These are phyloP conservation scores for Lagopus muta DNA, from an alignment of 2,113 vertebrate species.

Conservation along the genomic window DNA sequence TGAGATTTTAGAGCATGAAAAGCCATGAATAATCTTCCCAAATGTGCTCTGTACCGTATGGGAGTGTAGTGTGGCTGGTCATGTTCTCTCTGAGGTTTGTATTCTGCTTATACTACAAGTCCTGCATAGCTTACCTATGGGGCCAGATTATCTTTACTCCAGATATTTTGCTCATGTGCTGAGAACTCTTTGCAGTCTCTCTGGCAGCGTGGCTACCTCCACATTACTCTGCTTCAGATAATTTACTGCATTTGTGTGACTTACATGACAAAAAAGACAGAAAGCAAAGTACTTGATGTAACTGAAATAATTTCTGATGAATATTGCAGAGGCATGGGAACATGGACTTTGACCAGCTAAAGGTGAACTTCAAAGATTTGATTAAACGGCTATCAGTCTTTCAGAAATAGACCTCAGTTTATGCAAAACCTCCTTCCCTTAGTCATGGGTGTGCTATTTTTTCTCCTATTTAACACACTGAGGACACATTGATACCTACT, in stretches of 20 bases:
- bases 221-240: background rate
- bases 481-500: background rate
- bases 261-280: accelerated
- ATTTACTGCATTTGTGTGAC: background rate
- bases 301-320: background rate
- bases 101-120: background rate
- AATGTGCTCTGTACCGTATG: background rate
- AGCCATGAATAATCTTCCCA: background rate
- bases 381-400: background rate
- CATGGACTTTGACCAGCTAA: background rate
- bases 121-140: background rate
- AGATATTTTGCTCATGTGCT: background rate
- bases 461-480: background rate
- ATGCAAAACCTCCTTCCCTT: background rate
- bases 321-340: background rate
- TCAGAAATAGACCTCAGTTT: background rate
- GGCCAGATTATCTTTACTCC: background rate
- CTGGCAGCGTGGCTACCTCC: background rate
- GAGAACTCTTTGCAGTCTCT: background rate
- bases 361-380: background rate
- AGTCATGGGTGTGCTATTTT: background rate
- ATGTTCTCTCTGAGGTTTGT: background rate
- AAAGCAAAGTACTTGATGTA: background rate
- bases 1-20: background rate
- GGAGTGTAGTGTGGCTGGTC: background rate